Base-by-base conservation (phyloP, 2,888 invertebrate species). In the Cataglyphis rosenhaueri region DNA sequence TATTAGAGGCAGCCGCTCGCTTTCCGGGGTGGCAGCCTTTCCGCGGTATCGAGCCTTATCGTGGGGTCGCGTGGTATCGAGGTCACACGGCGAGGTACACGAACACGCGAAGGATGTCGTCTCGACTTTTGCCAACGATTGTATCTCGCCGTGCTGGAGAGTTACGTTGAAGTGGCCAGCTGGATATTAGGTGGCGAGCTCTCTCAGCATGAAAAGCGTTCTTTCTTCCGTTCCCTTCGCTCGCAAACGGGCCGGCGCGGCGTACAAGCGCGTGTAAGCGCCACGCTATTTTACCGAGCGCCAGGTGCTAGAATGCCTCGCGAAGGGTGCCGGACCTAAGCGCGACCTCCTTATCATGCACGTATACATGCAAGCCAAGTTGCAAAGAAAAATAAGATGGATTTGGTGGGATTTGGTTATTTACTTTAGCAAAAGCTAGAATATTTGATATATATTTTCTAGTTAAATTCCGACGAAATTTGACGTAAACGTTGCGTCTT, bases 251-350 rank as follows among this genome's bases (percentile, higher is more conserved):
- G 52, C 29, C 64, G 25, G n/a, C 35, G 29, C 35, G 35, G 35
- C 35, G 12, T 29, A 68, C 62, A 29, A 61, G 66, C 86, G 85
- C 86, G 87, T 87, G 87, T 88, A 88, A 87, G 79, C 75, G 81
- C 79, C 82, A 84, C 82, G 84, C 82, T 84, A 83, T 86, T 88
- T 86, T 81, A 88, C 83, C 83, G 85, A 89, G 84, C 86, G 85
- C 84, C 84, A 86, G 88, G 85, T 87, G 85, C 84, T 91, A 86
- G 88, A 85, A 81, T 52, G 76, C 79, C 66, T 75, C 61, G 65
- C 62, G 70, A 75, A 82, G 66, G 48, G 66, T 57, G 78, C 62
- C 66, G 59, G 78, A 21, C 35, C 35, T 41, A 21, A 0, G 21
- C 59, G 61, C 48, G 32, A 41, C 1, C 21, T 29, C 12, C 12